Conservation (phyloP, 2,888 invertebrate species). For the Entomobrya proxima region DNA sequence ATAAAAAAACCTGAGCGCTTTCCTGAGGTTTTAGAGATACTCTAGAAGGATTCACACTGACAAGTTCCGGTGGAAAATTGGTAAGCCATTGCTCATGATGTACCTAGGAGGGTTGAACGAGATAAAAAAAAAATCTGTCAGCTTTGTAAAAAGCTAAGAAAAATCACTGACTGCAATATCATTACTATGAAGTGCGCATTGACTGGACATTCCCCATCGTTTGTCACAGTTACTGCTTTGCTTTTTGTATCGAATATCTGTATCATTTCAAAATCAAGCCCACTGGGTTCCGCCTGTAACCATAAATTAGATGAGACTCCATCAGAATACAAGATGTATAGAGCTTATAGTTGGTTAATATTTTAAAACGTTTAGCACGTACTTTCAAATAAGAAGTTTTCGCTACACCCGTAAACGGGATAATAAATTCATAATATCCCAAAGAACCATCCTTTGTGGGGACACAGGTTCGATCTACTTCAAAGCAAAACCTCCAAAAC, state of each 20-base stretch:
- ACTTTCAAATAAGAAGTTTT: conserved; percentile 45
- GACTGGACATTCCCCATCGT: conserved; percentile 59
- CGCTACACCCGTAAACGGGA: conserved; percentile 54
- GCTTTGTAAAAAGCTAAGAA: not conserved
- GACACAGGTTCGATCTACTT: conserved; percentile 56
- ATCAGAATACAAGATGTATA: not conserved
- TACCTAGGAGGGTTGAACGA: conserved; percentile 44
- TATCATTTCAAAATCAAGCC: conserved; percentile 70
- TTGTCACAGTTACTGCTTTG: conserved; percentile 59
- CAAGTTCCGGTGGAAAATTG: conserved; percentile 55
- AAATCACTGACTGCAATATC: not conserved
- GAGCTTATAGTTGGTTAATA: not conserved
- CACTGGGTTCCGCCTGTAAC: conserved; percentile 56
- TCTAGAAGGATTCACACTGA: conserved; percentile 55
- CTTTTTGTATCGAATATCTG: conserved; percentile 68
- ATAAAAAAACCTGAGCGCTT: conserved; percentile 52
- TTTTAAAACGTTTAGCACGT: not conserved
- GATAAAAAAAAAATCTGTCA: not conserved
- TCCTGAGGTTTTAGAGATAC: conserved; percentile 62
- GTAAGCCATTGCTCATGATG: conserved; percentile 72
- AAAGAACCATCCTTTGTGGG: conserved; percentile 39
- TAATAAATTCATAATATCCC: conserved; percentile 60
- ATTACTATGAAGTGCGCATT: conserved; percentile 65
- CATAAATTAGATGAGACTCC: too few species aligned
- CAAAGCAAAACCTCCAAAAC: conserved; percentile 66